Conservation (phyloP, 1,140 invertebrate species). For the Acyrthosiphon pisum region DNA sequence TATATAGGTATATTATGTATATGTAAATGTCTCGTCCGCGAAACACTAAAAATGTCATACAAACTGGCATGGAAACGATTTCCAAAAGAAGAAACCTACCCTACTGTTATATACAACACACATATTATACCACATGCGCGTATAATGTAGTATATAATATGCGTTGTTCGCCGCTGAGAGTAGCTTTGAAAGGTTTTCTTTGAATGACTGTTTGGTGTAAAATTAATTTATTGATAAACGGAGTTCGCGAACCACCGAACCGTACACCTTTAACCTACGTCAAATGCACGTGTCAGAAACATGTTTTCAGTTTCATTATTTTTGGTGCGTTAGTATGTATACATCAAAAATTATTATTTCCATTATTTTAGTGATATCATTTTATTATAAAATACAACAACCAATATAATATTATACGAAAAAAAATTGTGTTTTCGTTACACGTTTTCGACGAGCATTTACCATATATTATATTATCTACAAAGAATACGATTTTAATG, state of each 20-base stretch:
- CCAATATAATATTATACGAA: not conserved
- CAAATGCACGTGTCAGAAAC: slow-evolving; percentile 14
- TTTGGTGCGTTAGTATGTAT: not conserved
- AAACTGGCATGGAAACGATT: not conserved
- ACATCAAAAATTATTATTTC: not conserved
- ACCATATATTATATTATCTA: too few species aligned
- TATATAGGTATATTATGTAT: not conserved
- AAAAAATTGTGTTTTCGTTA: not conserved
- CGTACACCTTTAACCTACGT: slow-evolving; percentile 16
- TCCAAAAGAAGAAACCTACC: not conserved
- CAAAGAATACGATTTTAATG: not conserved
- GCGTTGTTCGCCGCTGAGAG: not conserved
- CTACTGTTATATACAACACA: not conserved
- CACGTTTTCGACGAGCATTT: not conserved
- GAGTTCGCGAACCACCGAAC: not conserved
- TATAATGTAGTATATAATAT: not conserved
- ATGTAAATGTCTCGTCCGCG: not conserved
- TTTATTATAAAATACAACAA: not conserved
- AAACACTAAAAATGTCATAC: not conserved
- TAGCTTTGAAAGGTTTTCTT: slow-evolving; percentile 19
- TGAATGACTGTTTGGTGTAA: slow-evolving; percentile 32
- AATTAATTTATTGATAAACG: slow-evolving; percentile 31
- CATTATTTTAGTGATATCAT: not conserved
- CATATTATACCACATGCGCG: not conserved
- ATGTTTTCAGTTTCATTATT: slow-evolving; percentile 33